These are phyloP conservation scores for Nymphalis urticae DNA, from an alignment of 2,888 invertebrate species.

Conservation along the genomic window DNA sequence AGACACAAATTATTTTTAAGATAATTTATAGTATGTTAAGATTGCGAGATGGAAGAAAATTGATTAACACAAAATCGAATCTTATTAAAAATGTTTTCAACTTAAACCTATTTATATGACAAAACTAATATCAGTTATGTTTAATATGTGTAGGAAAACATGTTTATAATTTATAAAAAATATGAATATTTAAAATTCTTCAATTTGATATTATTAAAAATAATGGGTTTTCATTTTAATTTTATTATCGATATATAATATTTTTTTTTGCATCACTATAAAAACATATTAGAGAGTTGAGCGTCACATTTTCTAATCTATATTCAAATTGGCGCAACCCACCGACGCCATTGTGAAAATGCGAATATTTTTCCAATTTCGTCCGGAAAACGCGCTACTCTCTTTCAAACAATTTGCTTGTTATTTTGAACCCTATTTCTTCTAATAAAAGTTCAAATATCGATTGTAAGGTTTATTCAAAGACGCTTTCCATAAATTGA, in stretches of 20 bases:
- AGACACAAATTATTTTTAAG: too few species aligned
- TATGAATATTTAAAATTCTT: too few species aligned
- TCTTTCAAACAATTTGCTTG: constrained; percentile 27
- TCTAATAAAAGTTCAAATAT: constrained; percentile 6
- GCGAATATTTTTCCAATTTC: constrained; percentile 79
- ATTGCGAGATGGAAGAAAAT: too few species aligned
- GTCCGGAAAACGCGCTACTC: constrained; percentile 52
- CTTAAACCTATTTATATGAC: too few species aligned
- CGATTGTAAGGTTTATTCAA: neutral
- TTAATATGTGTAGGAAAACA: too few species aligned
- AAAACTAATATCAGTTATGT: too few species aligned
- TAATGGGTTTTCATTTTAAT: neutral
- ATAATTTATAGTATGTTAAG: too few species aligned
- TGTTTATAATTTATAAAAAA: too few species aligned
- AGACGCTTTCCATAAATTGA: constrained; percentile 15
- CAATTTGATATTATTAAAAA: too few species aligned
- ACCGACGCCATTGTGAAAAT: constrained; percentile 71
- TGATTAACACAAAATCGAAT: too few species aligned
- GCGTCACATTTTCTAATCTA: constrained; percentile 80
- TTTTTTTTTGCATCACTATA: constrained; percentile 48
- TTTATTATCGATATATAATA: constrained; percentile 29
- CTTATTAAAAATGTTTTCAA: too few species aligned
- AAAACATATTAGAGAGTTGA: constrained; percentile 74
- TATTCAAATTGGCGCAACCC: constrained; percentile 76
- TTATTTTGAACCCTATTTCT: constrained; percentile 33